Conservation (phyloP, 2,113 vertebrate species). For the Pipra filicauda region DNA sequence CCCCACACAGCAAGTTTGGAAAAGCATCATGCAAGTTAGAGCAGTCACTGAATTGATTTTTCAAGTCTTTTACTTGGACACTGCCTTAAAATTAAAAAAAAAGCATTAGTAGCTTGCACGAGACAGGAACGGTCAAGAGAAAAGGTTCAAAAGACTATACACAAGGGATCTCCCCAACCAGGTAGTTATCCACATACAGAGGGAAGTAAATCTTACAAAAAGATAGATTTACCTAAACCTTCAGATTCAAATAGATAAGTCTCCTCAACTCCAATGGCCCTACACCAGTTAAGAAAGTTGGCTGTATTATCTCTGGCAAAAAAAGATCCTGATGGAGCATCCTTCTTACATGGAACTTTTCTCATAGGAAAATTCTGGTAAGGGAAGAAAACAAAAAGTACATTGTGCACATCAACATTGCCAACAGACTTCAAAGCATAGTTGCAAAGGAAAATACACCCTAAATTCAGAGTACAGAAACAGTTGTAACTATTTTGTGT, state of each 20-base stretch:
- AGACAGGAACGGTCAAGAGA: neutral
- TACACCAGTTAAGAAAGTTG: conserved; percentile 97
- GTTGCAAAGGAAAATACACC: neutral
- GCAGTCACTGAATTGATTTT: neutral
- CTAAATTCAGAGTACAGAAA: neutral
- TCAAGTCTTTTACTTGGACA: neutral
- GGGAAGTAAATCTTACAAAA: neutral
- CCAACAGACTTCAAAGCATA: neutral
- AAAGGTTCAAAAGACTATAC: neutral
- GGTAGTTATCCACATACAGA: neutral
- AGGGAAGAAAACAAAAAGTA: conserved; percentile 17
- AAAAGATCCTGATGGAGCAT: conserved; percentile 92
- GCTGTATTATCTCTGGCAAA: conserved; percentile 98
- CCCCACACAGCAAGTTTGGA: neutral
- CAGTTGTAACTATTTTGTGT: neutral
- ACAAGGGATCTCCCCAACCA: neutral
- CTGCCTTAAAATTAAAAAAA: neutral
- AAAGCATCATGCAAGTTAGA: neutral
- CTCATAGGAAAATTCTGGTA: conserved; percentile 84
- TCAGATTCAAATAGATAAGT: conserved; percentile 97
- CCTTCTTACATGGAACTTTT: conserved; percentile 88
- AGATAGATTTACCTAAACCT: conserved; percentile 84
- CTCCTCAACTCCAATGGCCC: conserved; percentile 87
- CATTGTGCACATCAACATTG: neutral
- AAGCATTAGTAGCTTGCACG: neutral